Evolutionary conservation across 1,140 invertebrate genomes (phyloP).

Genomic region (Trachymyrmex cornetzi): DNA sequence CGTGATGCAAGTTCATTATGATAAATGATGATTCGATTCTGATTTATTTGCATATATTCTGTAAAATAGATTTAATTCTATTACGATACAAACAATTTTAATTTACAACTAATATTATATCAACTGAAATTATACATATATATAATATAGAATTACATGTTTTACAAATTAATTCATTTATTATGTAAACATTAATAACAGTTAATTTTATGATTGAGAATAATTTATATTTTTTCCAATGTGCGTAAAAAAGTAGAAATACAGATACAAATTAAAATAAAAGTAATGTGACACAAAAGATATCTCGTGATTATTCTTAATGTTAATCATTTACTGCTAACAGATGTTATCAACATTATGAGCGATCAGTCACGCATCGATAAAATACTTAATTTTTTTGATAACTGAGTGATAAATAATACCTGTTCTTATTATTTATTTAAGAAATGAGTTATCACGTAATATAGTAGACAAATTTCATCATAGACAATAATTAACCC

Average conservation of each 20-base stretch:
- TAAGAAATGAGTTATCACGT: slow-evolving; percentile 6
- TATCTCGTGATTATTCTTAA: background rate
- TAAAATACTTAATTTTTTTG: slow-evolving; percentile 29
- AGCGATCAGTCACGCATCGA: slow-evolving; percentile 24
- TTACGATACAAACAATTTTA: background rate
- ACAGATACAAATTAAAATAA: background rate
- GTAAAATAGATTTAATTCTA: background rate
- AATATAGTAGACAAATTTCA: background rate
- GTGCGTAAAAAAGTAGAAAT: background rate
- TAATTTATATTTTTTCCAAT: background rate
- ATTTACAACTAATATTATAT: background rate
- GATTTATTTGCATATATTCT: background rate
- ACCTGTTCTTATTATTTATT: slow-evolving; percentile 23
- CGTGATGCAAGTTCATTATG: background rate
- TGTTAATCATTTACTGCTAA: slow-evolving; percentile 3
- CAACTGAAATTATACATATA: background rate
- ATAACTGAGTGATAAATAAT: slow-evolving; percentile 43
- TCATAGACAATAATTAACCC: slow-evolving; percentile 6
- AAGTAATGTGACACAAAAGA: background rate
- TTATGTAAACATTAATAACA: background rate
- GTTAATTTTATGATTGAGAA: background rate
- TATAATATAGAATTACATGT: background rate
- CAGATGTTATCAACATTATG: slow-evolving; percentile 9
- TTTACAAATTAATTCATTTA: slow-evolving; percentile 20
- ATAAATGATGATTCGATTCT: slow-evolving; percentile 1